These are phyloP conservation scores for Eurytoma californica DNA, from an alignment of 2,888 invertebrate species.

Conservation along the genomic window DNA sequence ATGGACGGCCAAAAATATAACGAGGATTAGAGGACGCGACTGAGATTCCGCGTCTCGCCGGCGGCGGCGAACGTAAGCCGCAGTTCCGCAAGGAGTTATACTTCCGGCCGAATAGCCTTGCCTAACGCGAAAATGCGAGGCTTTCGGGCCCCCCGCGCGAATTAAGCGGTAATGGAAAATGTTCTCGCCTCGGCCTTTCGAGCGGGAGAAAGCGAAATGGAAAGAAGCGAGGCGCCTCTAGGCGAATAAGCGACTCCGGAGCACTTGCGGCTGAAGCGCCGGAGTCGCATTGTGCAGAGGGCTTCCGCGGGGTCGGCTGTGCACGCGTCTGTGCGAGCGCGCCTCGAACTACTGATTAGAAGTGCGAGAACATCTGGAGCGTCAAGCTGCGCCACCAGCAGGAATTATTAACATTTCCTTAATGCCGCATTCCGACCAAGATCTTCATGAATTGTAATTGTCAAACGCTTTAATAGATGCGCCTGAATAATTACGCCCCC, in stretches of 20 bases:
- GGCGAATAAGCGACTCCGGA: slow-evolving; percentile 13
- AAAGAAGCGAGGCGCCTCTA: background rate
- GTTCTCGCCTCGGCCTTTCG: background rate
- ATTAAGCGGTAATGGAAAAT: slow-evolving; percentile 9
- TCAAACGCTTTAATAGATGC: slow-evolving; percentile 39
- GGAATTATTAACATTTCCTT: slow-evolving; percentile 43
- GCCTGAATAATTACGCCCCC: slow-evolving; percentile 21
- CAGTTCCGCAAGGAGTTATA: slow-evolving; percentile 29
- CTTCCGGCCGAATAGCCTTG: background rate
- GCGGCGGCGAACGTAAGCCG: slow-evolving; percentile 25
- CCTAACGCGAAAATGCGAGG: slow-evolving; percentile 13
- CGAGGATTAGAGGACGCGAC: slow-evolving; percentile 45
- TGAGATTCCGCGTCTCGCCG: slow-evolving; percentile 36
- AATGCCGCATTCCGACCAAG: slow-evolving; percentile 39
- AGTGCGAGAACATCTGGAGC: slow-evolving; percentile 28
- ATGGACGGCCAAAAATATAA: slow-evolving; percentile 47
- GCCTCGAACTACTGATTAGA: slow-evolving; percentile 41
- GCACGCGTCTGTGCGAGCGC: background rate
- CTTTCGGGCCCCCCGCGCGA: background rate
- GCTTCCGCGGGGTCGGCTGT: background rate
- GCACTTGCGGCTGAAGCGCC: background rate
- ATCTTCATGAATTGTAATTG: slow-evolving; percentile 39
- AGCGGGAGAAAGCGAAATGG: background rate
- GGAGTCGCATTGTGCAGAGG: background rate
- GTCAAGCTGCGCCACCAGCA: slow-evolving; percentile 3